Evolutionary conservation across 1,140 invertebrate species (phyloP).

Genomic region (Vanessa tameamea): DNA sequence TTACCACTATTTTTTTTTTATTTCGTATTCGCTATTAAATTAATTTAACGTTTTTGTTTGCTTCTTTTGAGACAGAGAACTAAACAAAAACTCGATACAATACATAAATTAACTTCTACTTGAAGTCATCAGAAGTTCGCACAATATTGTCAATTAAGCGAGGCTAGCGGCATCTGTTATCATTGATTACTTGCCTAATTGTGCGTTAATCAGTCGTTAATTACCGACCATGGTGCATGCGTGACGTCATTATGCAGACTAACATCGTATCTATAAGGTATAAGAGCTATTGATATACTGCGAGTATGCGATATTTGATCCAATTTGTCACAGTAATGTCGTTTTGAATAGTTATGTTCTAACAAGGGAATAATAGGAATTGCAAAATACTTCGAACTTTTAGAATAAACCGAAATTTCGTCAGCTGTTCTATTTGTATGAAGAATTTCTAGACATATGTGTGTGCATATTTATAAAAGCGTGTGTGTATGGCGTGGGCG

Average conservation of each 20-base stretch:
- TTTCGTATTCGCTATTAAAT: too few relatives aligned
- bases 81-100: too few relatives aligned
- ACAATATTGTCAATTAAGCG: constrained; percentile 30
- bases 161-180: constrained; percentile 54
- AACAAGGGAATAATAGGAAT: background rate
- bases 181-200: constrained; percentile 65
- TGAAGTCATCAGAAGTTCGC: constrained; percentile 1
- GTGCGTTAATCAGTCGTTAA: constrained; percentile 70
- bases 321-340: constrained; percentile 51
- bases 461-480: too few relatives aligned
- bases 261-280: constrained; percentile 40
- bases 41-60: too few relatives aligned
- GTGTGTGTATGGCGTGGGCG: too few relatives aligned
- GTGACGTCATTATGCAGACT: constrained; percentile 64
- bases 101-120: background rate
- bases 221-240: constrained; percentile 50
- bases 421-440: too few relatives aligned
- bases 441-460: too few relatives aligned
- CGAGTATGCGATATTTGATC: constrained; percentile 50
- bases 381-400: too few relatives aligned
- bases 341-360: constrained; percentile 4
- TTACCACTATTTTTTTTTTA: too few relatives aligned
- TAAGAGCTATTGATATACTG: constrained; percentile 37
- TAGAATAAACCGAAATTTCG: too few relatives aligned
- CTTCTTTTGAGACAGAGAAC: too few relatives aligned